A percentile compares a stretch with the other conserved stretches of the same genome.
These are phyloP conservation scores for Misgurnus mizolepis DNA, from an alignment of 2,113 vertebrate genomes.

Conservation along the genomic window DNA sequence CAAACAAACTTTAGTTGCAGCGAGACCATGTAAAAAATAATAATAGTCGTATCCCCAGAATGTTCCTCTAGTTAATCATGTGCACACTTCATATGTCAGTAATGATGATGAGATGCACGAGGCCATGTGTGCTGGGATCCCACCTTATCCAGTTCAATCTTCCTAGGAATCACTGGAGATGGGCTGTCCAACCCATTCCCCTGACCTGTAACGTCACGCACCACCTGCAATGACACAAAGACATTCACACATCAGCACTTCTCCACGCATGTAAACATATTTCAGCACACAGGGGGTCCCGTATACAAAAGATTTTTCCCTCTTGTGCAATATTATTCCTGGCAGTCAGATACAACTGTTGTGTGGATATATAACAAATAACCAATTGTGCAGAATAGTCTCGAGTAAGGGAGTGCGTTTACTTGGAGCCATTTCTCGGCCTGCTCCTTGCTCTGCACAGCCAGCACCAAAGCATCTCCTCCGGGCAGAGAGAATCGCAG, in stretches of 20 bases:
- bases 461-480: conserved; percentile 87
- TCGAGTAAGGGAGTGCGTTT: conserved; percentile 39
- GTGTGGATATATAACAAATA: conserved; percentile 26
- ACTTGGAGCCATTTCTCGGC: conserved; percentile 97
- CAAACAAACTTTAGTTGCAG: not conserved
- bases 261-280: conserved; percentile 11
- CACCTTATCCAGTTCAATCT: conserved; percentile 91
- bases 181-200: conserved; percentile 69
- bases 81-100: conserved; percentile 16
- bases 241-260: conserved; percentile 27
- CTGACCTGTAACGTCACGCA: conserved; percentile 84
- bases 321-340: conserved; percentile 49
- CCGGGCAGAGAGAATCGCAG: conserved; percentile 88
- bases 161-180: conserved; percentile 85
- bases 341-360: conserved; percentile 24
- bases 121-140: not conserved
- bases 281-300: conserved; percentile 27
- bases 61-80: not conserved
- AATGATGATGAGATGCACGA: not conserved
- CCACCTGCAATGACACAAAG: conserved; percentile 77
- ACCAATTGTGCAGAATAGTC: not conserved
- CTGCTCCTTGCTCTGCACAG: conserved; percentile 95
- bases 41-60: not conserved
- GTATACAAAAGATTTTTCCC: conserved; percentile 23
- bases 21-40: not conserved